Percentiles rank a stretch among this genome's conserved stretches.
Evolutionary conservation across 2,888 invertebrate genomes (phyloP).

Genomic region (Campoletis raptor): DNA sequence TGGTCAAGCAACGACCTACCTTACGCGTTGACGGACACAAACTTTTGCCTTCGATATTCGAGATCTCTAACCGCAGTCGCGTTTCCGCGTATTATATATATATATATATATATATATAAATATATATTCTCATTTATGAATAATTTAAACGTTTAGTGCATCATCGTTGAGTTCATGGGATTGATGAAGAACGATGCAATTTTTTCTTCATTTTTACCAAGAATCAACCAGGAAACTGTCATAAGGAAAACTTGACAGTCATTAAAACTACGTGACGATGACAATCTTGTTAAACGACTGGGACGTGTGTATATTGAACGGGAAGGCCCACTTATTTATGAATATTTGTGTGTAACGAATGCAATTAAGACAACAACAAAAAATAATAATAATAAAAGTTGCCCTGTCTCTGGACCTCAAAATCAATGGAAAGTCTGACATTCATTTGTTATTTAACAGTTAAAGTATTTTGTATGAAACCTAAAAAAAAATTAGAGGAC

Average conservation of each 20-base stretch:
- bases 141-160: constrained; percentile 9
- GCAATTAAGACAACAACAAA: too few species aligned
- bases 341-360: too few species aligned
- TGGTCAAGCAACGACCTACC: constrained; percentile 67
- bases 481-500: too few species aligned
- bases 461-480: too few species aligned
- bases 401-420: too few species aligned
- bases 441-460: too few species aligned
- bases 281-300: not conserved
- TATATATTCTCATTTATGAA: not conserved
- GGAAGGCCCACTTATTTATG: not conserved
- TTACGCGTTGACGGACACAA: constrained; percentile 40
- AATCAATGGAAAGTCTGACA: not conserved
- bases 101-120: not conserved
- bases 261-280: not conserved
- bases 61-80: constrained; percentile 37
- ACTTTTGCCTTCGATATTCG: constrained; percentile 28
- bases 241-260: not conserved
- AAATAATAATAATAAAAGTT: not conserved
- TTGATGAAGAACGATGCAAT: constrained; percentile 17
- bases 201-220: constrained; percentile 21
- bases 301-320: not conserved
- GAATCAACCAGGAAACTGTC: constrained; percentile 28
- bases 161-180: constrained; percentile 24
- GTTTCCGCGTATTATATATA: constrained; percentile 12